Evolutionary conservation across 2,888 invertebrate genomes (phyloP).

Genomic region (Acleris laterana): DNA sequence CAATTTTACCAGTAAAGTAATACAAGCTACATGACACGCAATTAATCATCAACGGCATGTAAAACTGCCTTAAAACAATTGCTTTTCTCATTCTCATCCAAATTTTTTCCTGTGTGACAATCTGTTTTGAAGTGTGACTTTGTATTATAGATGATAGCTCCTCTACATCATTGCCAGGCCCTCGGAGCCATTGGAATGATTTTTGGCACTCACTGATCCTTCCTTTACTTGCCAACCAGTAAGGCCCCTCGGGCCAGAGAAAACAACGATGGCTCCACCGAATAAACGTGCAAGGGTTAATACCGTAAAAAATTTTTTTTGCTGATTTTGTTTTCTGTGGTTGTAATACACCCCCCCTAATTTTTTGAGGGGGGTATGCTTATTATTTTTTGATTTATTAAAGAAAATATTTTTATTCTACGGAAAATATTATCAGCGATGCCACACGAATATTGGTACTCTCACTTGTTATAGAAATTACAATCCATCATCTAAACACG

Average conservation of each 20-base stretch:
- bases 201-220: slow-evolving; percentile 21
- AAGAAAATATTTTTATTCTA: too few species aligned
- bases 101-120: background rate
- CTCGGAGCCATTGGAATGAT: slow-evolving; percentile 23
- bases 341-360: too few species aligned
- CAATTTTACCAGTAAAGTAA: slow-evolving; percentile 21
- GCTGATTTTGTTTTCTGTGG: too few species aligned
- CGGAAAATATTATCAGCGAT: too few species aligned
- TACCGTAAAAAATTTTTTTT: too few species aligned
- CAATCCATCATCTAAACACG: too few species aligned
- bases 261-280: too few species aligned
- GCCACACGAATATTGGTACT: too few species aligned
- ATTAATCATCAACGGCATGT: slow-evolving; percentile 11
- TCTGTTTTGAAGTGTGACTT: background rate
- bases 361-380: too few species aligned
- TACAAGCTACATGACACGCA: slow-evolving; percentile 4
- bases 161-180: slow-evolving; percentile 8
- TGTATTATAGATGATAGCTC: slow-evolving; percentile 6
- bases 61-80: slow-evolving; percentile 14
- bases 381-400: too few species aligned
- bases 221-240: slow-evolving; percentile 31
- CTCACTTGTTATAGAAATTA: too few species aligned
- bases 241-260: slow-evolving; percentile 29
- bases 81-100: background rate
- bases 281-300: too few species aligned